Conservation (phyloP, 2,113 vertebrate genomes). For the Rhagologus leucostigma region DNA sequence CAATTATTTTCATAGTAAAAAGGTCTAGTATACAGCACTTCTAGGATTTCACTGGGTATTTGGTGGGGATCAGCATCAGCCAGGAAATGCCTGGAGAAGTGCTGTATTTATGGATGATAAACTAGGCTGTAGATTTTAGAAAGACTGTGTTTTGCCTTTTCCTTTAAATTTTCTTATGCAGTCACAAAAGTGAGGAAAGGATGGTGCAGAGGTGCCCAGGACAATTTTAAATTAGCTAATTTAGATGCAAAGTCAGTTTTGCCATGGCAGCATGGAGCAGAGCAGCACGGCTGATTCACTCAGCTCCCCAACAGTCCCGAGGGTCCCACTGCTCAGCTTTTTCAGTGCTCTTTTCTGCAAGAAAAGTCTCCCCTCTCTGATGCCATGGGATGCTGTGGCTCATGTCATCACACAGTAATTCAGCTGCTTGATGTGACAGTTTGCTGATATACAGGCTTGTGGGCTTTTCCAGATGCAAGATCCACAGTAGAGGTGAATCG, state of each 20-base stretch:
- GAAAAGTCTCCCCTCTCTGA: background rate
- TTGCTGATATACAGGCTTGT: background rate
- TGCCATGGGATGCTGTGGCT: background rate
- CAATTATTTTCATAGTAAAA: background rate
- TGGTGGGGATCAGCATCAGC: background rate
- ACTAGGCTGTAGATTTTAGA: background rate
- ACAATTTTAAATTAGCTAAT: constrained; percentile 5
- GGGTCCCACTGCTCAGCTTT: background rate
- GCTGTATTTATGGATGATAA: background rate
- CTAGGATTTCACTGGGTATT: background rate
- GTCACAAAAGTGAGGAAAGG: background rate
- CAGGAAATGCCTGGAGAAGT: background rate
- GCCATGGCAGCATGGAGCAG: background rate
- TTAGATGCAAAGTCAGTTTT: background rate
- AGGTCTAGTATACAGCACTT: background rate
- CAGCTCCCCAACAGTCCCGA: background rate
- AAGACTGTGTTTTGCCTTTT: background rate
- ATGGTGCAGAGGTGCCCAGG: background rate
- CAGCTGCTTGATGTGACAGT: background rate
- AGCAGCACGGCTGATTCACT: background rate
- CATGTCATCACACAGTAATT: background rate
- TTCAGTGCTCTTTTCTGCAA: background rate
- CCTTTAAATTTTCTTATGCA: background rate
- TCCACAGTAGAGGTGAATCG: background rate
- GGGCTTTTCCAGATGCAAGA: background rate